Evolutionary conservation across 2,113 vertebrate genomes (phyloP).

Genomic region (Corythoichthys haematopterus): DNA sequence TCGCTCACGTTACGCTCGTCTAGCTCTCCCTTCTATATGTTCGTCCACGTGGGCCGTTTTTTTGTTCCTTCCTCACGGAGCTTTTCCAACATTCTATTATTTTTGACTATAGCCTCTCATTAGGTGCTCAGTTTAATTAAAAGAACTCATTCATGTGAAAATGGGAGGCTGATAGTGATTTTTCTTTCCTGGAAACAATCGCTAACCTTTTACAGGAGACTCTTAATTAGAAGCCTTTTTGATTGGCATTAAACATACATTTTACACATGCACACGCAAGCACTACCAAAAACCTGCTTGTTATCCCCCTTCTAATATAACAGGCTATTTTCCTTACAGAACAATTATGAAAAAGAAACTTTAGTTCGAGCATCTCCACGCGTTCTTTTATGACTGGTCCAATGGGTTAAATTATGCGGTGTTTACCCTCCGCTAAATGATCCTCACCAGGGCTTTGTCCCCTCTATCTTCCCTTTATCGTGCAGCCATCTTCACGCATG

Average conservation of each 20-base stretch:
- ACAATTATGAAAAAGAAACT: slow-evolving; percentile 1
- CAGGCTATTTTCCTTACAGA: background rate
- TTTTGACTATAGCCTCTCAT: slow-evolving; percentile 69
- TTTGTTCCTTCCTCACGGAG: slow-evolving; percentile 47
- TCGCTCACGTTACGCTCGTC: slow-evolving; percentile 22
- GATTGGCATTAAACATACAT: slow-evolving; percentile 52
- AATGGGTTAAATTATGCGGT: slow-evolving; percentile 58
- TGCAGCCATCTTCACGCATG: slow-evolving; percentile 40
- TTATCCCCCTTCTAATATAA: background rate
- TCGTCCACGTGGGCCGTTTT: slow-evolving; percentile 30
- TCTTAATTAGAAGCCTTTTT: slow-evolving; percentile 81
- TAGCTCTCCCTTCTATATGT: slow-evolving; percentile 43
- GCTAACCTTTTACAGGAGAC: slow-evolving; percentile 77
- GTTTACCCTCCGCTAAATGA: slow-evolving; percentile 54
- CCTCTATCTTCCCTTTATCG: slow-evolving; percentile 27
- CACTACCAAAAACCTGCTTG: background rate
- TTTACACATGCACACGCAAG: slow-evolving; percentile 11
- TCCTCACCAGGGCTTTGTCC: slow-evolving; percentile 53
- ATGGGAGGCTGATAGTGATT: slow-evolving; percentile 81
- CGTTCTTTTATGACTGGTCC: slow-evolving; percentile 36
- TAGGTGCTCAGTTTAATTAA: slow-evolving; percentile 81
- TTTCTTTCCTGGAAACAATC: slow-evolving; percentile 81
- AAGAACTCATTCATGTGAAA: slow-evolving; percentile 87
- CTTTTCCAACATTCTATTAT: slow-evolving; percentile 62
- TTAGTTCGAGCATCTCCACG: slow-evolving; percentile 11